Base-by-base conservation (phyloP, 1,140 invertebrate species). In the Plectrocnemia conspersa region DNA sequence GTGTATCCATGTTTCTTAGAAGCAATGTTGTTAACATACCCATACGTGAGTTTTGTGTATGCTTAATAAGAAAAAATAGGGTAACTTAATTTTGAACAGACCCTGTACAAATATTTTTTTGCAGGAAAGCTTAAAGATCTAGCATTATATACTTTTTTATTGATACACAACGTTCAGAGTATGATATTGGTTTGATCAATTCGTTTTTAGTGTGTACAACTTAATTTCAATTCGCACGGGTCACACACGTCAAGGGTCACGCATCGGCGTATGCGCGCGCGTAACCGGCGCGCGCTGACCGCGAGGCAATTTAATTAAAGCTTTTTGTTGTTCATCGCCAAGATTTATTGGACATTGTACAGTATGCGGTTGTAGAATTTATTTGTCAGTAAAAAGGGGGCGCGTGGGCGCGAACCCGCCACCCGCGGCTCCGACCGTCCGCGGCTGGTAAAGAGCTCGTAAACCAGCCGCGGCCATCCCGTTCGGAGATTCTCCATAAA, bases 401-500 rank as follows among this genome's bases (percentile, higher is more conserved):
- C 11, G 42, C 42, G 46, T 48, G 46, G 46, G 46, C 25, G 42
- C 42, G 42, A 5, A 11, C 42, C 42, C 5, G 9, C 21, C 16
- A 23, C 46, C 29, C 16, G 46, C 19, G 29, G 29, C 46, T 48
- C 32, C 46, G 5, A 19, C n/a, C 44, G n/a, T 29, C 27, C 27
- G n/a, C 27, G 18, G 35, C 35, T 16, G 35, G 35, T 16, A 7
- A 38, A 16, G 35, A n/a, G 23, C 2, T 48, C 46, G 46, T 48
- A 48, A 48, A 48, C 29, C 46, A 48, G 23, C 38, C n/a, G n/a
- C n/a, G n/a, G n/a, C n/a, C 42, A n/a, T 13, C 29, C 46, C 23
- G 5, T 48, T 48, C 29, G 46, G 32, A 48, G 24, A 48, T 36
- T 24, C 46, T 15, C 16, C 46, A 48, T 48, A 48, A 48, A 48